phyloP scores from a whole-genome alignment of 2,113 vertebrate species.

The Tyrannus savana region DNA sequence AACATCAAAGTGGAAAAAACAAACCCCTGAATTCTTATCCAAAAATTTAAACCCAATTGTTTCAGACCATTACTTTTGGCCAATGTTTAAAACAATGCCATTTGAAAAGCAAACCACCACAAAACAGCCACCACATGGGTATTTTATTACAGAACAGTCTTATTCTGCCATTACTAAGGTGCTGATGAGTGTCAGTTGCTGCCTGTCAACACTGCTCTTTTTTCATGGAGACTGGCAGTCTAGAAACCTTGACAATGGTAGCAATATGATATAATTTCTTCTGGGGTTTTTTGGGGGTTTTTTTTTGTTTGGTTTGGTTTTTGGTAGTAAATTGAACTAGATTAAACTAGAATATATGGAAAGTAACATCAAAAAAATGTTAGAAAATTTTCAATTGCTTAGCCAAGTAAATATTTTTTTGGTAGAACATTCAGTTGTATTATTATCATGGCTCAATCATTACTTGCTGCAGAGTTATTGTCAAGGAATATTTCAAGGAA shows the following conservation, averaged over 20 bases:
- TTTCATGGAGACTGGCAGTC: neutral
- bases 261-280: neutral
- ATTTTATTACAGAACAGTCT: neutral
- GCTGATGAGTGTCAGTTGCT: neutral
- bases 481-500: neutral
- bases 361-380: neutral
- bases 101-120: neutral
- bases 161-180: neutral
- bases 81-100: neutral
- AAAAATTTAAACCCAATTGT: neutral
- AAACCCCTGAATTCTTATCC: neutral
- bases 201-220: neutral
- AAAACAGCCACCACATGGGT: neutral
- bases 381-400: neutral
- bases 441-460: neutral
- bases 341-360: neutral
- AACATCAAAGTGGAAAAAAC: neutral
- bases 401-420: neutral
- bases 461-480: neutral
- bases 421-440: neutral
- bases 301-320: neutral
- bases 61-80: neutral
- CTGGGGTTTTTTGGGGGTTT: fast-evolving
- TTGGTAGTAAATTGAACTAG: neutral
- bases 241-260: neutral